Evolutionary conservation across 1,140 invertebrate species (phyloP).

Genomic region (Pseudomyrmex pallidus): DNA sequence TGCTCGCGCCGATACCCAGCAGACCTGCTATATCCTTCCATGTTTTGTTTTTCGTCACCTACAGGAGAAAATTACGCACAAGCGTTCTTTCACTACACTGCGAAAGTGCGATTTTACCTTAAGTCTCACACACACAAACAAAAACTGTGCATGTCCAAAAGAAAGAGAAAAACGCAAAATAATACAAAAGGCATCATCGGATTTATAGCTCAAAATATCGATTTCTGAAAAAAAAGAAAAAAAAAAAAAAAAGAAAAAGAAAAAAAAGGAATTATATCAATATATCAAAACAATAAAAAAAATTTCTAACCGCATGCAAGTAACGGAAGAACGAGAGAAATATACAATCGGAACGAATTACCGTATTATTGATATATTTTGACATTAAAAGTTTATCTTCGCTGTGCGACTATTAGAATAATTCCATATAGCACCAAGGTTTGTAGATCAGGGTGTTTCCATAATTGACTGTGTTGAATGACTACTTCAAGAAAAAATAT

Average conservation of each 20-base stretch:
- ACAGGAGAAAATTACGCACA: conserved; percentile 64
- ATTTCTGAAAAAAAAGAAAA: background rate
- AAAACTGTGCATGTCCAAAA: conserved; percentile 66
- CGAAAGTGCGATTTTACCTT: background rate
- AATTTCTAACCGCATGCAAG: conserved; percentile 66
- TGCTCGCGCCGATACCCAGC: conserved; percentile 97
- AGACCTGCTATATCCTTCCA: conserved; percentile 99
- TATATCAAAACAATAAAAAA: conserved; percentile 33
- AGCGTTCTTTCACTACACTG: conserved; percentile 24
- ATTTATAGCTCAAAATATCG: conserved; percentile 45
- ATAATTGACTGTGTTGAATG: conserved; percentile 64
- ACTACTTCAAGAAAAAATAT: conserved; percentile 74
- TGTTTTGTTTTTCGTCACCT: conserved; percentile 99
- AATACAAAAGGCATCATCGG: conserved; percentile 48
- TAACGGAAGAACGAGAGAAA: conserved; percentile 35
- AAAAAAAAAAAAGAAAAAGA: background rate
- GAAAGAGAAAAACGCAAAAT: conserved; percentile 65
- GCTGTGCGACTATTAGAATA: conserved; percentile 81
- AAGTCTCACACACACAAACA: conserved; percentile 68
- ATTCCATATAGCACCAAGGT: conserved; percentile 85
- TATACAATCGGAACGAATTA: conserved; percentile 74
- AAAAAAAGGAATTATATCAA: background rate
- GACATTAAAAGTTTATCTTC: conserved; percentile 77
- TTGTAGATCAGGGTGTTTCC: conserved; percentile 76
- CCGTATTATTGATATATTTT: conserved; percentile 69